These are phyloP conservation scores for Apolygus lucorum DNA, from an alignment of 1,140 invertebrate genomes.

Conservation along the genomic window DNA sequence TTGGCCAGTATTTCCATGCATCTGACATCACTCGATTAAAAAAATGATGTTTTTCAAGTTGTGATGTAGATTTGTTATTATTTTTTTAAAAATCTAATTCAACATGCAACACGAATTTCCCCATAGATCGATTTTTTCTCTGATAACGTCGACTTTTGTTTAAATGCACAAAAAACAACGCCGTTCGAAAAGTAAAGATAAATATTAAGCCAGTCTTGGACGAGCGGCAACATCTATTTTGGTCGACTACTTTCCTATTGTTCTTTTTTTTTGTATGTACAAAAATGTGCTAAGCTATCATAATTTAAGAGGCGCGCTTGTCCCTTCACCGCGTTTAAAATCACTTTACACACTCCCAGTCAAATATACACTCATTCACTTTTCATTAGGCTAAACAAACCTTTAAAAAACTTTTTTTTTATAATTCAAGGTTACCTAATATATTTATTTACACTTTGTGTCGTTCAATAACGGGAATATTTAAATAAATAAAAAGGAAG, in stretches of 20 bases:
- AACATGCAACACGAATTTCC: too few relatives aligned
- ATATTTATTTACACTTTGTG: neutral
- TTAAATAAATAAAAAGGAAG: neutral
- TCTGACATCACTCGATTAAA: too few relatives aligned
- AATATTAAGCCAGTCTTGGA: constrained; percentile 24
- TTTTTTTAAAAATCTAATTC: too few relatives aligned
- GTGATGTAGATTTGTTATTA: too few relatives aligned
- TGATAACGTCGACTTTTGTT: too few relatives aligned
- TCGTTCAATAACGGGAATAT: neutral
- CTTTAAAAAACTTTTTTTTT: neutral
- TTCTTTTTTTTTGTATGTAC: constrained; percentile 23
- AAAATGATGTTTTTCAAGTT: too few relatives aligned
- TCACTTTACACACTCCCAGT: constrained; percentile 23
- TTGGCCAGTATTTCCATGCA: too few relatives aligned
- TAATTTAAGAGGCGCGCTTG: constrained; percentile 4
- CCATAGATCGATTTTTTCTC: too few relatives aligned
- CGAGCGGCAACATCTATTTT: constrained; percentile 16
- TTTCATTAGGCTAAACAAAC: constrained; percentile 11
- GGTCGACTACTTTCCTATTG: neutral
- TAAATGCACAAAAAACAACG: too few relatives aligned
- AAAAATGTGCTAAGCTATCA: constrained; percentile 10
- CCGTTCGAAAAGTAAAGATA: constrained; percentile 20
- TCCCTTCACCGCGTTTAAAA: constrained; percentile 23
- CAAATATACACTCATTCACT: constrained; percentile 16
- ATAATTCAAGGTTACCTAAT: constrained; percentile 1